phyloP scores from a whole-genome alignment of 2,888 invertebrate genomes.

The Agriopis leucophaearia region DNA sequence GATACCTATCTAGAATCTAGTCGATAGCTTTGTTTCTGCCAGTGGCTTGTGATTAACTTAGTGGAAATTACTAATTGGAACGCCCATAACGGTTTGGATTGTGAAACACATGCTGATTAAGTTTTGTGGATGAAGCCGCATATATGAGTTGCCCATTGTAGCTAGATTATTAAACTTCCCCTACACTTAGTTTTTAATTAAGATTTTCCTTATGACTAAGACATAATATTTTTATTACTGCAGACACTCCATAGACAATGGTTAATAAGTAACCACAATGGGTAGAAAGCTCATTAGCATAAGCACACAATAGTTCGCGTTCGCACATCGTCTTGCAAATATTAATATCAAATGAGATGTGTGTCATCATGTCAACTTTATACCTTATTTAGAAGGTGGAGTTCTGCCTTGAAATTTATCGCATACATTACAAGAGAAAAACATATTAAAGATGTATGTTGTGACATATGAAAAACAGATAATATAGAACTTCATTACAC shows the following conservation, averaged over 20 bases:
- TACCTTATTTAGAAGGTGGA: neutral
- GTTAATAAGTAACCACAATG: conserved; percentile 34
- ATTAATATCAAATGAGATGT: conserved; percentile 10
- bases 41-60: neutral
- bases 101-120: neutral
- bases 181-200: neutral
- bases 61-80: neutral
- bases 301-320: conserved; percentile 16
- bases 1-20: conserved; percentile 4
- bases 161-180: neutral
- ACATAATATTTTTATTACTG: conserved; percentile 6
- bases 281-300: conserved; percentile 43
- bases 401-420: neutral
- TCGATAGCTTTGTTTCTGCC: conserved; percentile 5
- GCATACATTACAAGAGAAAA: no score
- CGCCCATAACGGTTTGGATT: neutral
- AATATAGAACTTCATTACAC: no score
- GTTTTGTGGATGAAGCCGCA: no score
- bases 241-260: conserved; percentile 28
- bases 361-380: conserved; percentile 11
- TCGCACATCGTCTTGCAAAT: conserved; percentile 29
- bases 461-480: no score
- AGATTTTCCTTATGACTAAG: conserved; percentile 26
- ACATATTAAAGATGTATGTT: no score
- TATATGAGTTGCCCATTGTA: neutral